Evolutionary conservation across 2,888 invertebrate species (phyloP).

Genomic region (Andricus curvator): DNA sequence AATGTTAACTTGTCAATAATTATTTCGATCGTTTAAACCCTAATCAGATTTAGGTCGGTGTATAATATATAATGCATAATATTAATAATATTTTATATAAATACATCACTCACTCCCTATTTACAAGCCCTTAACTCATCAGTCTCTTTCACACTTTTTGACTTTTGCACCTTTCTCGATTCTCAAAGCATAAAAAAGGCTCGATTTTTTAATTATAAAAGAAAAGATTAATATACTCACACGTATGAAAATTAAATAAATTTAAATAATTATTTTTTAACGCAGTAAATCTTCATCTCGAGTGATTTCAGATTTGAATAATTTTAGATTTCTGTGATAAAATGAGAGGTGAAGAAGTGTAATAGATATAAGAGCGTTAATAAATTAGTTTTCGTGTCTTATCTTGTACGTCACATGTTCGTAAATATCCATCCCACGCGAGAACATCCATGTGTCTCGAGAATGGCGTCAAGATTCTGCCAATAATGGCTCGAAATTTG

Average conservation of each 20-base stretch:
- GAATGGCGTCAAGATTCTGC: neutral
- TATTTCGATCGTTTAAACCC: conserved; percentile 36
- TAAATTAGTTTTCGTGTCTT: conserved; percentile 1
- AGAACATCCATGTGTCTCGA: neutral
- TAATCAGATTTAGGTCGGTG: conserved; percentile 42
- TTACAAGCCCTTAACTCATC: conserved; percentile 53
- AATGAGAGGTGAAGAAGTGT: neutral
- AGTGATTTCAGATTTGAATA: neutral
- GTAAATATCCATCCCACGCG: no score
- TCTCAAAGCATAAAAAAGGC: neutral
- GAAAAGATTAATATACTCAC: neutral
- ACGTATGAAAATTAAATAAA: neutral
- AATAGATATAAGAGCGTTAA: conserved; percentile 1
- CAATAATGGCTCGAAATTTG: neutral
- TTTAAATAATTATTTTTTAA: neutral
- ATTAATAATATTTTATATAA: conserved; percentile 57
- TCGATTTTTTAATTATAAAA: neutral
- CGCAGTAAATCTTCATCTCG: neutral
- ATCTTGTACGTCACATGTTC: no score
- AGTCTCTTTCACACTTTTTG: conserved; percentile 37
- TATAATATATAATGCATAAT: conserved; percentile 55
- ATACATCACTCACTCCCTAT: conserved; percentile 61
- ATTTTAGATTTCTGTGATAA: neutral
- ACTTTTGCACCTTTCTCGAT: conserved; percentile 29
- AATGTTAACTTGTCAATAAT: conserved; percentile 37